Evolutionary conservation across 2,888 invertebrate species (phyloP).

Genomic region (Phyllotreta striolata): DNA sequence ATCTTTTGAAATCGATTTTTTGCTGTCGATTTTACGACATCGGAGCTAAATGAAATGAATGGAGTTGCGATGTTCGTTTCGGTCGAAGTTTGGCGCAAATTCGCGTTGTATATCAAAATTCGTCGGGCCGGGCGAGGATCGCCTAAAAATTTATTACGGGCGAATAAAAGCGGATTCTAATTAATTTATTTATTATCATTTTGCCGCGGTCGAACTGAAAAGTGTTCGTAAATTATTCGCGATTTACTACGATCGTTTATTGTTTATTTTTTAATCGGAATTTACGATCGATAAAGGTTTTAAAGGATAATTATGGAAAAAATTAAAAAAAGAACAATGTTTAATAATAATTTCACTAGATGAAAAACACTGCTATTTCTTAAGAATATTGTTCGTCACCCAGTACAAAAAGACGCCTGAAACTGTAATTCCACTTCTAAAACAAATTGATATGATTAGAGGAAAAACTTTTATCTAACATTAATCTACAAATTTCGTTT

Average conservation of each 20-base stretch:
- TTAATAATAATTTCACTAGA: background rate
- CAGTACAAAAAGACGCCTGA: slow-evolving; percentile 41
- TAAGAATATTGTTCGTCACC: slow-evolving; percentile 24
- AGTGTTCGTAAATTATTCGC: too few relatives aligned
- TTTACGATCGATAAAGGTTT: too few relatives aligned
- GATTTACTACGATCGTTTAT: too few relatives aligned
- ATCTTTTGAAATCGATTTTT: slow-evolving; percentile 5
- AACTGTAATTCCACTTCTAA: slow-evolving; percentile 42
- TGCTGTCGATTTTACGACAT: slow-evolving; percentile 8
- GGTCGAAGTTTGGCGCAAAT: slow-evolving; percentile 9
- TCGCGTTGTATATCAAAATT: slow-evolving; percentile 6
- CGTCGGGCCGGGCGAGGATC: background rate
- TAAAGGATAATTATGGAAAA: background rate
- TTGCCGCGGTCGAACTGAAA: too few relatives aligned
- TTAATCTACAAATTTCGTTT: background rate
- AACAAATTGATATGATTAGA: slow-evolving; percentile 26
- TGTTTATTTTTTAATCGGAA: too few relatives aligned
- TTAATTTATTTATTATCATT: too few relatives aligned
- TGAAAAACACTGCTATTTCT: slow-evolving; percentile 6
- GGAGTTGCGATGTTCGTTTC: slow-evolving; percentile 7
- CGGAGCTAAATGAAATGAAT: slow-evolving; percentile 7
- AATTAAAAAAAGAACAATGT: background rate
- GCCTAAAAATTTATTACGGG: background rate
- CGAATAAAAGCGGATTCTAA: slow-evolving; percentile 1
- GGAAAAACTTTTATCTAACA: slow-evolving; percentile 20